Evolutionary conservation across 2,113 vertebrate species (phyloP), one percentile per base, ranked within the genome.

Genomic region (Herpetotheres cachinnans): DNA sequence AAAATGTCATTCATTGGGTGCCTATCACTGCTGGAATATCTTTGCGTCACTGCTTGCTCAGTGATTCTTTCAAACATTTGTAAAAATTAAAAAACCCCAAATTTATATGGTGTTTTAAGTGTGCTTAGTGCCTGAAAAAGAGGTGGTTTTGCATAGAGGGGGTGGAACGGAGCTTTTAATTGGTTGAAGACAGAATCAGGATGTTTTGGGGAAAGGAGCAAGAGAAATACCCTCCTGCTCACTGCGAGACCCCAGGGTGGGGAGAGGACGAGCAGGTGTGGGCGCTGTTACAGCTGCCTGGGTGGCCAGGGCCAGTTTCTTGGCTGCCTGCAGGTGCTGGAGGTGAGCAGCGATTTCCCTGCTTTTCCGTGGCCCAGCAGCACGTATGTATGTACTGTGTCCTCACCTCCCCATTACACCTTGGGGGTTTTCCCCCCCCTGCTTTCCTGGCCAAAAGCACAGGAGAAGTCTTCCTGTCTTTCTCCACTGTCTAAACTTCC

Each of bases 31-130:
- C 91, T 96, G 94, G 91, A 89, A 36, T 81, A 71, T 58, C 83
- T 59, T 86, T 76, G 65, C 78, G 26, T 95, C 93, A 95, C 90
- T 95, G 69, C 87, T 73, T 85, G 86, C 85, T 95, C 95, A 96
- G 96, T 96, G 96, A 97, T 91, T 92, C 80, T 80, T 95, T 70
- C 54, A 92, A 59, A 94, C 79, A 90, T 98, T 98, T 96, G 89
- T 98, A 96, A 94, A 94, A 96, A 97, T 97, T 83, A 97, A 97
- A 97, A 77, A 49, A 71, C 24, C 30, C 4, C 2, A 76, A 89
- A 93, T 83, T 71, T 92, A 88, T 44, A 6, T 40, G 18, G 44
- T 78, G 73, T 91, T 91, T 47, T 20, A 11, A 54, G 69, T 22
- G 80, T 93, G 50, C 18, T 94, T 54, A 85, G 71, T 80, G 38